Percentiles rank a stretch among this genome's conserved stretches.
Evolutionary conservation across 2,888 invertebrate genomes (phyloP).

Genomic region (Pristionchus mayeri): DNA sequence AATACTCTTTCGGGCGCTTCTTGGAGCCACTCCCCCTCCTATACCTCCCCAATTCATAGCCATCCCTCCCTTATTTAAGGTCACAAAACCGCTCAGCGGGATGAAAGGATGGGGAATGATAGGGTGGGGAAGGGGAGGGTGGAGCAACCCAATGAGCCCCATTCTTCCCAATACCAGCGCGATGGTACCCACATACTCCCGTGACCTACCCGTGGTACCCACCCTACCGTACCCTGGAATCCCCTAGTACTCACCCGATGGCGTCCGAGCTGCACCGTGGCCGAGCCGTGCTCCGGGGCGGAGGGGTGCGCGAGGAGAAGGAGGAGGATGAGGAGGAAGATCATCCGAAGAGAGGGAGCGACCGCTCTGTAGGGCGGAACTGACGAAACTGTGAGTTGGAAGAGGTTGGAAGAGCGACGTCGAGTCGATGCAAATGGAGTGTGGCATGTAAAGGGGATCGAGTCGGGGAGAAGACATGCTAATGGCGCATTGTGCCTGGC

Average conservation of each 20-base stretch:
- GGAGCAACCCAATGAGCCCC: too few relatives aligned
- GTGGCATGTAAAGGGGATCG: not conserved
- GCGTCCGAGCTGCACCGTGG: not conserved
- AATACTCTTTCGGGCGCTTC: too few relatives aligned
- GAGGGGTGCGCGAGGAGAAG: not conserved
- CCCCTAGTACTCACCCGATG: constrained; percentile 24
- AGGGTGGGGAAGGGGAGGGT: too few relatives aligned
- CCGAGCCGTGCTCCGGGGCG: not conserved
- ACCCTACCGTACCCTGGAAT: too few relatives aligned
- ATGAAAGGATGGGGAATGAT: too few relatives aligned
- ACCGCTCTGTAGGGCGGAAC: not conserved
- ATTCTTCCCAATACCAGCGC: too few relatives aligned
- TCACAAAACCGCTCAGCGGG: too few relatives aligned
- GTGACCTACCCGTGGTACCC: too few relatives aligned
- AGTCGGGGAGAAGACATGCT: not conserved
- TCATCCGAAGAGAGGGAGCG: not conserved
- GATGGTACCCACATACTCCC: not conserved
- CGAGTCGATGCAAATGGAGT: not conserved
- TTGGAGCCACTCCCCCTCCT: too few relatives aligned
- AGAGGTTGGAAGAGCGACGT: not conserved
- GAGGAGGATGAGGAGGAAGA: not conserved
- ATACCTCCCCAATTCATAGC: too few relatives aligned
- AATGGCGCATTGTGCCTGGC: not conserved
- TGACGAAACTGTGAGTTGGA: not conserved
- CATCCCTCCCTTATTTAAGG: too few relatives aligned